Evolutionary conservation across 2,888 invertebrate genomes (phyloP).

Genomic region (Drosophila aldrichi): DNA sequence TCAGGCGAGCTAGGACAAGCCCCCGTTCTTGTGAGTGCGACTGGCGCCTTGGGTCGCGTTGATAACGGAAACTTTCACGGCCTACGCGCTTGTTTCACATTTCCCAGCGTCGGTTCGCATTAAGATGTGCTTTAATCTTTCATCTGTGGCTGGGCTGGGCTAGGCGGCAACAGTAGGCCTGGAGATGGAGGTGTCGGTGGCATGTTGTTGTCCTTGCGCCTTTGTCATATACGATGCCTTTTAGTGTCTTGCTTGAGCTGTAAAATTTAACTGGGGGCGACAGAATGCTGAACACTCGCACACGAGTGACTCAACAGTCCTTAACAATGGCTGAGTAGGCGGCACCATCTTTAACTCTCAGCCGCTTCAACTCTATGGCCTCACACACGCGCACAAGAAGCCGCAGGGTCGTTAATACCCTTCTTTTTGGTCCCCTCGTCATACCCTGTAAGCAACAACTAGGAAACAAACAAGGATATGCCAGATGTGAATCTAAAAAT

Average conservation of each 20-base stretch:
- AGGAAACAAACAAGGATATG: neutral
- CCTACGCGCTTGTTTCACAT: slow-evolving; percentile 45
- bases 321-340: slow-evolving; percentile 28
- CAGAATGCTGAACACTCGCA: slow-evolving; percentile 55
- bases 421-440: slow-evolving; percentile 34
- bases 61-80: slow-evolving; percentile 59
- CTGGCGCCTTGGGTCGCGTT: slow-evolving; percentile 60
- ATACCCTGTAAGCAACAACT: slow-evolving; percentile 20
- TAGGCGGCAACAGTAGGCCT: neutral
- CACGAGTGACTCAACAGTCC: slow-evolving; percentile 29
- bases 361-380: slow-evolving; percentile 41
- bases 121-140: slow-evolving; percentile 70
- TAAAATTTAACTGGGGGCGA: slow-evolving; percentile 70
- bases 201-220: slow-evolving; percentile 45
- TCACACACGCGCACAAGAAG: slow-evolving; percentile 33
- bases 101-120: slow-evolving; percentile 56
- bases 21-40: slow-evolving; percentile 13
- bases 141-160: slow-evolving; percentile 31
- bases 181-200: neutral
- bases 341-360: slow-evolving; percentile 37
- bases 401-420: slow-evolving; percentile 59
- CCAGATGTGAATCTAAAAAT: neutral
- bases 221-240: slow-evolving; percentile 62
- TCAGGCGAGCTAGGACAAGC: slow-evolving; percentile 5
- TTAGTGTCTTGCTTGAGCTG: slow-evolving; percentile 67